phyloP scores from a whole-genome alignment of 2,113 vertebrate genomes.

The Amblyopsis rosae region DNA sequence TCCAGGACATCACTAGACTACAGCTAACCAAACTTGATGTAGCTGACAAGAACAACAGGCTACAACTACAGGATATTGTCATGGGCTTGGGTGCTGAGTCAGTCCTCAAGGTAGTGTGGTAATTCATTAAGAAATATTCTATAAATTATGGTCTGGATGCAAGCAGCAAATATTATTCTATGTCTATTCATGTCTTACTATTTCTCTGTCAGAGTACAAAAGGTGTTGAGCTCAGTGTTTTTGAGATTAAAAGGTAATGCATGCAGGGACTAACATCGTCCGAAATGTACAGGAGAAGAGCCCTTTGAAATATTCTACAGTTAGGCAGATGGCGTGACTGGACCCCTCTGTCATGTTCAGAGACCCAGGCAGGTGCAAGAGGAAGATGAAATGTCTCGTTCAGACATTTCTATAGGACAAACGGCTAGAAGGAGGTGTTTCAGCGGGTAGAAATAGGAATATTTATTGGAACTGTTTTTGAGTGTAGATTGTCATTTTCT shows the following conservation, averaged over 20 bases:
- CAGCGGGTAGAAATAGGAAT: conserved; percentile 9
- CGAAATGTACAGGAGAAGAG: conserved; percentile 23
- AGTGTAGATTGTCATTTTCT: neutral
- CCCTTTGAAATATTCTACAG: neutral
- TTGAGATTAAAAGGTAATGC: conserved; percentile 26
- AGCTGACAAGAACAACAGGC: conserved; percentile 24
- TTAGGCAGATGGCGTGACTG: neutral
- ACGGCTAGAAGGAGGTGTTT: conserved; percentile 20
- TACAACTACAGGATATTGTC: conserved; percentile 18
- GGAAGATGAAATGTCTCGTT: conserved; percentile 6
- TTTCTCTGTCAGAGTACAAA: neutral
- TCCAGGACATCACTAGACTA: conserved; percentile 25
- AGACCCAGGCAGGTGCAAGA: conserved; percentile 16
- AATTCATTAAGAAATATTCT: conserved; percentile 19
- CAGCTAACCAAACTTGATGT: conserved; percentile 31
- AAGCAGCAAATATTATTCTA: conserved; percentile 26
- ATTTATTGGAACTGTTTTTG: no score
- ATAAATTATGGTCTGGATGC: conserved; percentile 1
- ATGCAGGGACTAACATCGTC: conserved; percentile 21
- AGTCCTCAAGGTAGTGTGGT: conserved; percentile 36
- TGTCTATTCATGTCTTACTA: neutral
- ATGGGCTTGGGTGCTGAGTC: neutral
- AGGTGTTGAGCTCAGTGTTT: conserved; percentile 6
- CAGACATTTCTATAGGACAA: conserved; percentile 8
- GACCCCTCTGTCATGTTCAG: conserved; percentile 2